Evolutionary conservation across 1,140 invertebrate genomes (phyloP).

Genomic region (Ceratitis capitata): DNA sequence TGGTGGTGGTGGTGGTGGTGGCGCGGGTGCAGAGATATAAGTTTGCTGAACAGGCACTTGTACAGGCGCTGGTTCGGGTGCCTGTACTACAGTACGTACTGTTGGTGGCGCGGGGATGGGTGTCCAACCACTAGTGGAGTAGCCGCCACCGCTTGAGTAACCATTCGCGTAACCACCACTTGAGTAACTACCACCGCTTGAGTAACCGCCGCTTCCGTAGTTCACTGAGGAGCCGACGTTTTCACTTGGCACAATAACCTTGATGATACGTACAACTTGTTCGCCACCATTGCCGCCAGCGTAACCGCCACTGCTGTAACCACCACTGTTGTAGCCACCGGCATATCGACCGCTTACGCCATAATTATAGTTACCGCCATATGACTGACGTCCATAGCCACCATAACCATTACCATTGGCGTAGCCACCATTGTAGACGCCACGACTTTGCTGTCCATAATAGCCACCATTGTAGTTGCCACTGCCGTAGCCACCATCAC

Average conservation of each 20-base stretch:
- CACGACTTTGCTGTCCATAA: too few relatives aligned
- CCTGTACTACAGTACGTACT: background rate
- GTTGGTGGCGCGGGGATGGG: constrained; percentile 41
- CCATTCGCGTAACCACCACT: too few relatives aligned
- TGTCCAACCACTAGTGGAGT: constrained; percentile 37
- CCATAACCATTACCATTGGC: constrained; percentile 43
- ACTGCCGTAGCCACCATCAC: constrained; percentile 45
- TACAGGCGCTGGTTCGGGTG: constrained; percentile 40
- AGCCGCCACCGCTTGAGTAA: too few relatives aligned
- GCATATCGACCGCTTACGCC: background rate
- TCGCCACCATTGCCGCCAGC: constrained; percentile 45
- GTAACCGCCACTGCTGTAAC: constrained; percentile 12
- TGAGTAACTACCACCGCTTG: background rate
- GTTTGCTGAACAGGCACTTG: background rate
- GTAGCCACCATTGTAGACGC: constrained; percentile 43
- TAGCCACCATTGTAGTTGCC: constrained; percentile 46
- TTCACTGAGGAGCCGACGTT: constrained; percentile 37
- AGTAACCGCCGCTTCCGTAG: constrained; percentile 14
- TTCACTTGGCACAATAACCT: constrained; percentile 53
- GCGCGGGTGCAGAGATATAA: background rate
- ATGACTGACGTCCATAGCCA: constrained; percentile 40
- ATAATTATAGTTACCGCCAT: background rate
- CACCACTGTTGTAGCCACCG: background rate
- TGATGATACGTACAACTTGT: constrained; percentile 54
- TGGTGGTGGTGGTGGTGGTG: too few relatives aligned